A percentile compares a stretch with the other conserved stretches of the same genome.
phyloP scores from a whole-genome alignment of 2,888 invertebrate genomes.

The Tetheella fluctuosa region DNA sequence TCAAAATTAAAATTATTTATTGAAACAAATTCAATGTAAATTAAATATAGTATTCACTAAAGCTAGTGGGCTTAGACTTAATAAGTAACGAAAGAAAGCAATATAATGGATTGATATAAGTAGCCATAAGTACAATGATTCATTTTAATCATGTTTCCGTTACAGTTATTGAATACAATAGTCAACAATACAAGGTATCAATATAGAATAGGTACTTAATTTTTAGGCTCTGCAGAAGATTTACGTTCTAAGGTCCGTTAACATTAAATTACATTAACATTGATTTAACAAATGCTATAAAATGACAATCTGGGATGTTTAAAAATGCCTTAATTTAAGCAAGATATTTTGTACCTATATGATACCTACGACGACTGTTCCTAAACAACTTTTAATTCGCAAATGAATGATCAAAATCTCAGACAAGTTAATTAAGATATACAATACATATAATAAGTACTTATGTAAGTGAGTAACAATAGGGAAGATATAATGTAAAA shows the following conservation, averaged over 20 bases:
- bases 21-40: conserved; percentile 80
- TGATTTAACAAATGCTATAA: conserved; percentile 66
- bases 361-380: conserved; percentile 64
- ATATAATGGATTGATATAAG: conserved; percentile 66
- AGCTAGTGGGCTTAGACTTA: conserved; percentile 74
- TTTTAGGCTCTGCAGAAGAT: conserved; percentile 64
- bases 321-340: conserved; percentile 59
- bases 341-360: conserved; percentile 68
- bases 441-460: conserved; percentile 43
- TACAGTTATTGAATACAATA: conserved; percentile 37
- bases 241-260: conserved; percentile 45
- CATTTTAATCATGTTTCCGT: conserved; percentile 45
- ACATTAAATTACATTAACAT: conserved; percentile 45
- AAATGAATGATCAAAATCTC: conserved; percentile 49
- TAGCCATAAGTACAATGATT: conserved; percentile 71
- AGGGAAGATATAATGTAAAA: conserved; percentile 63
- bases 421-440: conserved; percentile 32
- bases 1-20: conserved; percentile 82
- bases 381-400: conserved; percentile 57
- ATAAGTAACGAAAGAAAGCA: conserved; percentile 72
- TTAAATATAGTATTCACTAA: conserved; percentile 76
- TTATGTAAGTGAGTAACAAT: conserved; percentile 51
- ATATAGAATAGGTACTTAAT: conserved; percentile 70
- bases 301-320: conserved; percentile 58
- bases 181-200: conserved; percentile 67